phyloP scores from a whole-genome alignment of 2,113 vertebrate genomes.

The Naja naja region DNA sequence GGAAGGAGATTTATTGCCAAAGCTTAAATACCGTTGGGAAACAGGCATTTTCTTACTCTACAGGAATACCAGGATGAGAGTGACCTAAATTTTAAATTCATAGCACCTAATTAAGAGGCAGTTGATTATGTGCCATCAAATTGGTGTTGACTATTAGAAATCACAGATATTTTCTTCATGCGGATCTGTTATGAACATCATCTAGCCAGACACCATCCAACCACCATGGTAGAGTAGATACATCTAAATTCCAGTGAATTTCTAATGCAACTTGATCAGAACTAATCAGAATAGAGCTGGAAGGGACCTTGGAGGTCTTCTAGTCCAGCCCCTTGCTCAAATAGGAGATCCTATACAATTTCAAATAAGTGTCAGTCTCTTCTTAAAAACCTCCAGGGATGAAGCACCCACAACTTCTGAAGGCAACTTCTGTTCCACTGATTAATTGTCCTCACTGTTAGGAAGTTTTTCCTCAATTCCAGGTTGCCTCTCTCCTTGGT shows the following conservation, averaged over 20 bases:
- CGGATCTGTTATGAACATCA: background rate
- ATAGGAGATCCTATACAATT: no score
- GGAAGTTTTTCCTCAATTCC: no score
- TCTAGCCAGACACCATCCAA: background rate
- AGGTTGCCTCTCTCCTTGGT: no score
- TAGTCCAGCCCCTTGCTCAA: no score
- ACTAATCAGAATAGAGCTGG: no score
- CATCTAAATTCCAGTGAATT: background rate
- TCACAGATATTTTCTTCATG: background rate
- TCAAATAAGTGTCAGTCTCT: no score
- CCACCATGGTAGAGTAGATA: background rate
- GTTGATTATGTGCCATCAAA: background rate
- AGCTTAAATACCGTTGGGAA: background rate
- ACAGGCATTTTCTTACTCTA: background rate
- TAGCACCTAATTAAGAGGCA: background rate
- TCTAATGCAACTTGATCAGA: background rate
- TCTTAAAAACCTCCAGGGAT: no score
- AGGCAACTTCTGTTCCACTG: no score
- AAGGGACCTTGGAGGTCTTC: no score
- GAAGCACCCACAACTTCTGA: no score
- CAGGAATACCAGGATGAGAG: background rate
- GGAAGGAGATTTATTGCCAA: background rate
- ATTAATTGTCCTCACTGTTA: no score
- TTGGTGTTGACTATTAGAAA: background rate
- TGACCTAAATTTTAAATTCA: background rate